Conservation (phyloP, 2,888 invertebrate species). For the Heliconius charithonia region DNA sequence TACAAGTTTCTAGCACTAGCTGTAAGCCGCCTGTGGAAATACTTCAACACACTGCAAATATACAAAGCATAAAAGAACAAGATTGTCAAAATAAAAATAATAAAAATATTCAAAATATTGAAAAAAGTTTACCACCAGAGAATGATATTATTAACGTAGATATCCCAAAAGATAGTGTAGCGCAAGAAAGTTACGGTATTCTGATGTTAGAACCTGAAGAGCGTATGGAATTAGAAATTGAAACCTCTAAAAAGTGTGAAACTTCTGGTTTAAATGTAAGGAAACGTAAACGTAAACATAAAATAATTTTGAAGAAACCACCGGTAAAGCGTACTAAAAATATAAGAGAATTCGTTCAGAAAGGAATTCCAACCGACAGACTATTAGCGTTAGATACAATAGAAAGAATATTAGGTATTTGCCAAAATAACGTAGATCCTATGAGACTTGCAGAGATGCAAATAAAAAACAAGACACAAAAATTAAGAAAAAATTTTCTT, state of each 20-base stretch:
- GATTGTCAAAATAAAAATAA: neutral
- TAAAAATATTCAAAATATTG: neutral
- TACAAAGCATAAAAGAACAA: neutral
- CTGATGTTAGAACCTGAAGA: neutral
- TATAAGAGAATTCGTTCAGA: slow-evolving; percentile 1
- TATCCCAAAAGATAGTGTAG: neutral
- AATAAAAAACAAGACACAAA: slow-evolving; percentile 28
- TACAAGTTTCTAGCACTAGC: slow-evolving; percentile 50
- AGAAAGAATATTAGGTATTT: slow-evolving; percentile 65
- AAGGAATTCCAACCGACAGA: slow-evolving; percentile 44
- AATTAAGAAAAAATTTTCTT: slow-evolving; percentile 21
- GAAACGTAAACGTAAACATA: neutral
- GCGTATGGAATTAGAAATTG: neutral
- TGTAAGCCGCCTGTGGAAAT: slow-evolving; percentile 44
- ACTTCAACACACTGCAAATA: slow-evolving; percentile 22
- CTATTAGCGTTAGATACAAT: slow-evolving; percentile 63
- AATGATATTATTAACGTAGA: no score
- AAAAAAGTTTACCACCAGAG: neutral
- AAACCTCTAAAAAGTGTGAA: neutral
- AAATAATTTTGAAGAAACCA: neutral
- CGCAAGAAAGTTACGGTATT: neutral
- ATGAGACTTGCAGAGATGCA: neutral
- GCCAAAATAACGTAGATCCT: slow-evolving; percentile 46
- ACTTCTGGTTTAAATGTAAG: neutral
- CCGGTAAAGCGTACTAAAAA: neutral